Evolutionary conservation across 2,113 vertebrate species (phyloP).

Genomic region (Peromyscus maniculatus): DNA sequence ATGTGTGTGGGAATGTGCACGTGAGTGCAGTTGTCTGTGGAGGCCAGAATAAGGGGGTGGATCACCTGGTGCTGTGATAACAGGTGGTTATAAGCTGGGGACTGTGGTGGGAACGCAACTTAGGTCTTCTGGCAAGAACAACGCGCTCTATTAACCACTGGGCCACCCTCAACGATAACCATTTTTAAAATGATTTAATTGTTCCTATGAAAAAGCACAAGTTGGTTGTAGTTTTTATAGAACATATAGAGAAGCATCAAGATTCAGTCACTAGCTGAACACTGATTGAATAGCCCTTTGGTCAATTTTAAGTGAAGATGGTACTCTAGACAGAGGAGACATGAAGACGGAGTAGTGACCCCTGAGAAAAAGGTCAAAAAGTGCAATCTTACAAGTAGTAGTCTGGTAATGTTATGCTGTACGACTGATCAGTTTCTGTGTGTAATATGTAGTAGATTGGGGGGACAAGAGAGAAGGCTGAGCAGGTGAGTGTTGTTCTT

Average conservation of each 20-base stretch:
- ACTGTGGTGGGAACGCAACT: background rate
- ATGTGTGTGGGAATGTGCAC: background rate
- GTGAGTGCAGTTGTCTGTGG: background rate
- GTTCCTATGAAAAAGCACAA: background rate
- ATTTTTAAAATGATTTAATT: conserved; percentile 7
- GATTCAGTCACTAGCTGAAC: background rate
- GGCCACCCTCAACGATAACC: background rate
- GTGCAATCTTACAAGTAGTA: background rate
- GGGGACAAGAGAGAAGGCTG: background rate
- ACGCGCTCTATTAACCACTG: background rate
- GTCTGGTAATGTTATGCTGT: background rate
- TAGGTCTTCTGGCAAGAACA: background rate
- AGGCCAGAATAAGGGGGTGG: no score
- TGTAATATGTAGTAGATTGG: background rate
- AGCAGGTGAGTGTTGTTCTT: background rate
- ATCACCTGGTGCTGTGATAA: no score
- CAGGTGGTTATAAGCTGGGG: background rate
- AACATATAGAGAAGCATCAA: background rate
- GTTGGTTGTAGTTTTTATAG: background rate
- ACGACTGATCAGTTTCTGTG: background rate
- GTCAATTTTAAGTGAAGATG: background rate
- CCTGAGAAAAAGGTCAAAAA: background rate
- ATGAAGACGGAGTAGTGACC: background rate
- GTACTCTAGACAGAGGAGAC: background rate
- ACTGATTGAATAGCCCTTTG: background rate